A percentile compares a stretch with the other conserved stretches of the same genome.
Evolutionary conservation across 2,797 vertebrate genomes (phyloP).

Genomic region (Spea hammondii): DNA sequence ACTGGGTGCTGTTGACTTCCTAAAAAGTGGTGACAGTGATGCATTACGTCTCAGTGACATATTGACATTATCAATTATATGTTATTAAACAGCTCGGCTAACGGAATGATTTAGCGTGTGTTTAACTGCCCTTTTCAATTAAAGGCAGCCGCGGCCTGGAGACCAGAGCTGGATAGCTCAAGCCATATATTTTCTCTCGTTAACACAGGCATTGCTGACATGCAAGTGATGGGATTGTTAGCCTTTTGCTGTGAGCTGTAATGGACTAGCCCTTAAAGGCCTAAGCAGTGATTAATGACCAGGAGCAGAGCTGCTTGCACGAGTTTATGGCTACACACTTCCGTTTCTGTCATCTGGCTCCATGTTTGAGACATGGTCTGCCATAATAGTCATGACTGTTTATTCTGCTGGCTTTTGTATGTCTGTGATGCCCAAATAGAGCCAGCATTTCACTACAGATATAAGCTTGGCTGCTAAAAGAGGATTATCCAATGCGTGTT

Average conservation of each 20-base stretch:
- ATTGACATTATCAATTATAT: slow-evolving; percentile 66
- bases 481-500: slow-evolving; percentile 47
- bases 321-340: slow-evolving; percentile 59
- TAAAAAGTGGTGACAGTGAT: slow-evolving; percentile 64
- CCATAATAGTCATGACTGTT: slow-evolving; percentile 52
- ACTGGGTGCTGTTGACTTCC: slow-evolving; percentile 49
- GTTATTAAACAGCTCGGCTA: slow-evolving; percentile 67
- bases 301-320: slow-evolving; percentile 57
- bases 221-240: slow-evolving; percentile 58
- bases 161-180: slow-evolving; percentile 56
- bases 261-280: slow-evolving; percentile 61
- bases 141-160: slow-evolving; percentile 64
- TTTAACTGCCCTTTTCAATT: slow-evolving; percentile 72
- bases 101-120: slow-evolving; percentile 68
- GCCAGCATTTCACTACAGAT: slow-evolving; percentile 47
- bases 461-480: slow-evolving; percentile 49
- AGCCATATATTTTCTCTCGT: slow-evolving; percentile 69
- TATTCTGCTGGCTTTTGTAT: slow-evolving; percentile 56
- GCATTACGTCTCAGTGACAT: slow-evolving; percentile 58
- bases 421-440: slow-evolving; percentile 42
- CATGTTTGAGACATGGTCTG: slow-evolving; percentile 59
- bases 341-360: slow-evolving; percentile 55
- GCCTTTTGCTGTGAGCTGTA: slow-evolving; percentile 65
- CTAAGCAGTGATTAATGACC: slow-evolving; percentile 62
- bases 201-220: slow-evolving; percentile 63